These are phyloP conservation scores for Dufourea novaeangliae DNA, from an alignment of 1,140 invertebrate species.

Conservation along the genomic window DNA sequence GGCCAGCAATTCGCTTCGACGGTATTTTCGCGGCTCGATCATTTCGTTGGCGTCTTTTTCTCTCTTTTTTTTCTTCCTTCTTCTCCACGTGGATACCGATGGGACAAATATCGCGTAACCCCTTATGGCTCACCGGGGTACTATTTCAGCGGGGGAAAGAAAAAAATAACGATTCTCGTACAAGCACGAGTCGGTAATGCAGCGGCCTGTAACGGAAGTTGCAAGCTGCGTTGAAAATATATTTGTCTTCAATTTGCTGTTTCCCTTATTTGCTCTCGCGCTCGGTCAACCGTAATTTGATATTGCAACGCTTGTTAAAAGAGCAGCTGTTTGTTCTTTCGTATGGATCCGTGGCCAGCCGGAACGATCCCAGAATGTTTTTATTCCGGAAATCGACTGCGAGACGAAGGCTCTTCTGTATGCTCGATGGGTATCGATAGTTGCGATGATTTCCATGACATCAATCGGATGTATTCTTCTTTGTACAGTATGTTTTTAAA, in stretches of 20 bases:
- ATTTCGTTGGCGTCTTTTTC: constrained; percentile 3
- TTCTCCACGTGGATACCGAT: no score
- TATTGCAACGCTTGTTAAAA: constrained; percentile 20
- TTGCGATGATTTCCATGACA: background rate
- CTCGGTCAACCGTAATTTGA: constrained; percentile 16
- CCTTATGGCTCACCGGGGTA: background rate
- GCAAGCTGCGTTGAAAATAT: constrained; percentile 41
- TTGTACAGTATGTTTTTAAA: no score
- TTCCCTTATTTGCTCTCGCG: constrained; percentile 8
- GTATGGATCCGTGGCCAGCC: background rate
- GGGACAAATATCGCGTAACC: background rate
- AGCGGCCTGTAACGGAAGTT: constrained; percentile 2
- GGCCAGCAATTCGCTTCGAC: constrained; percentile 34
- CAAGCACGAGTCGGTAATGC: background rate
- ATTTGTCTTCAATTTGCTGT: constrained; percentile 43
- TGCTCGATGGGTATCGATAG: background rate
- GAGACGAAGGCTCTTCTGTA: background rate
- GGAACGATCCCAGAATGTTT: constrained; percentile 4
- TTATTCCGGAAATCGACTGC: background rate
- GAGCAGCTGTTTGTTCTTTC: constrained; percentile 17
- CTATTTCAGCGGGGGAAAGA: background rate
- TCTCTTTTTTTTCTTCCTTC: no score
- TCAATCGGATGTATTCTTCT: no score
- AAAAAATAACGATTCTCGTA: background rate
- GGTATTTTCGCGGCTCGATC: constrained; percentile 42